Conservation (phyloP, 2,113 vertebrate genomes). For the Dolichotis patagonum region DNA sequence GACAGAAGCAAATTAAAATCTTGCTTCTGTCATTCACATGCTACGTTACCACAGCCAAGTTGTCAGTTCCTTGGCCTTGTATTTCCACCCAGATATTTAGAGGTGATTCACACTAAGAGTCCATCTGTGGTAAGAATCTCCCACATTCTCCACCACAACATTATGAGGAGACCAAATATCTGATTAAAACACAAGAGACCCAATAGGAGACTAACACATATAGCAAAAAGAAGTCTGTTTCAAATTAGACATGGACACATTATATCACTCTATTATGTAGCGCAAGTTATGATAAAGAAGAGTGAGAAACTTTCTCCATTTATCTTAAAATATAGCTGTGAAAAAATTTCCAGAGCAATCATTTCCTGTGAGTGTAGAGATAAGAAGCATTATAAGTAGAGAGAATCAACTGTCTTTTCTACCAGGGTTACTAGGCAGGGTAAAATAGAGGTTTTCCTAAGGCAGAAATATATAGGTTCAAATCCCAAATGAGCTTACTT, state of each 20-base stretch:
- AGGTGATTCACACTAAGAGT: background rate
- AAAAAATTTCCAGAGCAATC: background rate
- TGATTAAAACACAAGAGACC: background rate
- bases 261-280: background rate
- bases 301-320: background rate
- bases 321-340: background rate
- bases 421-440: background rate
- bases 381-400: background rate
- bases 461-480: background rate
- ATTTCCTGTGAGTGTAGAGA: background rate
- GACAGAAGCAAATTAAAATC: background rate
- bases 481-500: background rate
- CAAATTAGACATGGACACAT: background rate
- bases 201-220: background rate
- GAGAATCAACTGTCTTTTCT: background rate
- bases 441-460: background rate
- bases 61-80: background rate
- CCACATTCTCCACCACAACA: background rate
- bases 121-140: background rate
- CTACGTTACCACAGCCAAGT: background rate
- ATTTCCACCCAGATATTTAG: background rate
- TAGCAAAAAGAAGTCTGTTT: slow-evolving; percentile 39
- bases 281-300: background rate
- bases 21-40: background rate
- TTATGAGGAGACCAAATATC: background rate